Evolutionary conservation across 1,140 invertebrate species (phyloP).

Genomic region (Zaprionus ornatus): DNA sequence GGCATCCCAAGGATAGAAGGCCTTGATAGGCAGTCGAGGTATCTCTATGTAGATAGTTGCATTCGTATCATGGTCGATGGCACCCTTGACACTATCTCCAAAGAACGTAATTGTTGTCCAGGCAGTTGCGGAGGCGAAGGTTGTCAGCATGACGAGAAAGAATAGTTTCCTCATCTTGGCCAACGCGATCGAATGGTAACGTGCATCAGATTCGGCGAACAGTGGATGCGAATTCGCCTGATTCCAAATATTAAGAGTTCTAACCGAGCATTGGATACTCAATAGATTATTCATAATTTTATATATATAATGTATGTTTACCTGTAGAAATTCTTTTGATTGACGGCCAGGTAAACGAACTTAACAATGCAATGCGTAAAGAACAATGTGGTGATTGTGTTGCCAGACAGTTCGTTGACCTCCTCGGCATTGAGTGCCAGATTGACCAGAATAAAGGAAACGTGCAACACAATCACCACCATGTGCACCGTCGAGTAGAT

Average conservation of each 20-base stretch:
- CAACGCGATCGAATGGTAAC: slow-evolving; percentile 89
- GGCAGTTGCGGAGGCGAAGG: slow-evolving; percentile 86
- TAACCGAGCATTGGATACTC: slow-evolving; percentile 40
- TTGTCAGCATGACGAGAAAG: slow-evolving; percentile 87
- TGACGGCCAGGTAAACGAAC: slow-evolving; percentile 88
- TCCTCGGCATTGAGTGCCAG: slow-evolving; percentile 89
- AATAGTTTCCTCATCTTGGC: slow-evolving; percentile 91
- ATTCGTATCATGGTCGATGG: slow-evolving; percentile 89
- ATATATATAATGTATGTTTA: slow-evolving; percentile 63
- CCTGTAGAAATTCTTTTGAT: slow-evolving; percentile 90
- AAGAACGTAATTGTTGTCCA: slow-evolving; percentile 92
- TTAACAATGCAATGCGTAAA: slow-evolving; percentile 91
- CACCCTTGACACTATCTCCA: slow-evolving; percentile 88
- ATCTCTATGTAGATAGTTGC: slow-evolving; percentile 88
- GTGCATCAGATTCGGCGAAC: slow-evolving; percentile 92
- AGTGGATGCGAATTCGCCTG: slow-evolving; percentile 92
- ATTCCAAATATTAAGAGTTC: slow-evolving; percentile 91
- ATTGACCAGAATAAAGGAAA: slow-evolving; percentile 87
- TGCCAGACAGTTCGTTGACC: slow-evolving; percentile 91
- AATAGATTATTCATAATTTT: not conserved
- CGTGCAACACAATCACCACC: slow-evolving; percentile 87
- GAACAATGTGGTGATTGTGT: slow-evolving; percentile 92
- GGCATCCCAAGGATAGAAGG: slow-evolving; percentile 91
- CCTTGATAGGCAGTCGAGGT: slow-evolving; percentile 89
- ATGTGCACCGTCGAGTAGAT: slow-evolving; percentile 87